Evolutionary conservation across 2,888 invertebrate species (phyloP), one percentile per base, ranked within the genome.

Genomic region (Alentia gelatinosa): DNA sequence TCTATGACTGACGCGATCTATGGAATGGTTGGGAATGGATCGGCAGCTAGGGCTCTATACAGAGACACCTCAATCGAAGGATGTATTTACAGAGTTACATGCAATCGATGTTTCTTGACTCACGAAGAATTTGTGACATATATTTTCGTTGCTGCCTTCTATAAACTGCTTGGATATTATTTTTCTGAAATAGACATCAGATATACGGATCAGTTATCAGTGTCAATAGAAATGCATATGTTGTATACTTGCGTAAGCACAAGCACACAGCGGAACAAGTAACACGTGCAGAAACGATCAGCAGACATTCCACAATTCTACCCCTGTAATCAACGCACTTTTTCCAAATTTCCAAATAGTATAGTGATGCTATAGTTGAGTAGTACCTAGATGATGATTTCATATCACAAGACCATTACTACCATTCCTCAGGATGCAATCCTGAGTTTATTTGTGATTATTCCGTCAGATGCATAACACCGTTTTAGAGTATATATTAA

Each of bases 251-350:
- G 79, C 79, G 79, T 79, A 79, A 26, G n/a, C 35, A 35, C 35
- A 39, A 39, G 15, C 35, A 37, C 5, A 35, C 37, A 5, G 79
- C 79, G 79, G 79, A 79, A 39, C 26, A 79, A 79, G 79, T 79
- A 79, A 79, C 79, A 79, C 79, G 39, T 79, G 79, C 79, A 79
- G 79, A 79, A 79, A 79, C 79, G 37, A 35, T 79, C 79, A 79
- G 39, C 26, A 37, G 79, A 79, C 79, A 79, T 79, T 79, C 79
- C 19, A 79, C 68, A 68, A 68, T 30, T 3, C 30, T 68, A 68
- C 12, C 68, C 23, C 68, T 30, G 26, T 3, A 12, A 68, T 30
- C 30, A 4, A n/a, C 30, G 68, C 68, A 30, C 33, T 68, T 68
- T 68, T 68, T 26, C 1, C 30, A 26, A 56, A 56, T n/a, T n/a